Evolutionary conservation across 2,888 invertebrate genomes (phyloP).

Genomic region (Sisyra nigra): DNA sequence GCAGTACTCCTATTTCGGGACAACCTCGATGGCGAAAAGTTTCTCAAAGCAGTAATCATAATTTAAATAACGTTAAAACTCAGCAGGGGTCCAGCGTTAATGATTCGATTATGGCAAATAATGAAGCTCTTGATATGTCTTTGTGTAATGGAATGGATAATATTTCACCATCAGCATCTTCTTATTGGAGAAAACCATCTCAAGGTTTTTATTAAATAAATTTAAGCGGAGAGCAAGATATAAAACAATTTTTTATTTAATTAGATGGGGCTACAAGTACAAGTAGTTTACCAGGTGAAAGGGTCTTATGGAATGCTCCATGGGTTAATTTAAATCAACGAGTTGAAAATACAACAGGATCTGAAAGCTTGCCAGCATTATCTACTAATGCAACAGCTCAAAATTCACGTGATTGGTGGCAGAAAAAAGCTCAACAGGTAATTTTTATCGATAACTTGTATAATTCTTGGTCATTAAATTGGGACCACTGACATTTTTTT

Average conservation of each 20-base stretch:
- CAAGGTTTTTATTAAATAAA: too few relatives aligned
- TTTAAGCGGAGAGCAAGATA: too few relatives aligned
- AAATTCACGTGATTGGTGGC: constrained; percentile 17
- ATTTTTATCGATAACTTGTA: too few relatives aligned
- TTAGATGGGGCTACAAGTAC: neutral
- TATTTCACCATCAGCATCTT: constrained; percentile 1
- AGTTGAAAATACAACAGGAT: constrained; percentile 1
- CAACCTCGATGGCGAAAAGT: neutral
- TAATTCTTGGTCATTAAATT: too few relatives aligned
- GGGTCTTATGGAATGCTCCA: neutral
- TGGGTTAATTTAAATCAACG: constrained; percentile 6
- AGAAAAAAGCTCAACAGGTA: constrained; percentile 22
- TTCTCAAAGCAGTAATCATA: neutral
- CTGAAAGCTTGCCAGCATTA: constrained; percentile 12
- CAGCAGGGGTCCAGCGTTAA: neutral
- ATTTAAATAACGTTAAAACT: constrained; percentile 1
- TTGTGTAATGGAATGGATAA: constrained; percentile 2
- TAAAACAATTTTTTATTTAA: too few relatives aligned
- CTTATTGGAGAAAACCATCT: constrained; percentile 3
- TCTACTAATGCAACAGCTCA: constrained; percentile 11
- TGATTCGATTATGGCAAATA: constrained; percentile 1
- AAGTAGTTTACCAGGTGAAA: constrained; percentile 4
- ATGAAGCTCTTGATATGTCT: constrained; percentile 2
- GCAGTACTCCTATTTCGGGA: neutral
- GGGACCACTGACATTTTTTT: too few relatives aligned